Percentiles rank a stretch among this genome's conserved stretches.
phyloP scores from a whole-genome alignment of 2,888 invertebrate genomes.

The Nephrotoma appendiculata region DNA sequence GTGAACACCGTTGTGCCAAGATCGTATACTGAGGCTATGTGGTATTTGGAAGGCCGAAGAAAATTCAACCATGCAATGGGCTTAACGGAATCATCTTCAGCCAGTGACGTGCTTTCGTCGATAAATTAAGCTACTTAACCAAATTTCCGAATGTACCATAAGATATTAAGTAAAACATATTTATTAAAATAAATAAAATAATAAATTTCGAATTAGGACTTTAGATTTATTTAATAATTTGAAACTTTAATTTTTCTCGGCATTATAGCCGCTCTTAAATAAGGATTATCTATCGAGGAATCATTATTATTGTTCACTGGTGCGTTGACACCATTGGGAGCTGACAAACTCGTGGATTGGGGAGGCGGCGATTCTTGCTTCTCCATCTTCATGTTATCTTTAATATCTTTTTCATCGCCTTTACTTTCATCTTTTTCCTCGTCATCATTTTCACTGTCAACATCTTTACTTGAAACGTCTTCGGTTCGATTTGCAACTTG shows the following conservation, averaged over 20 bases:
- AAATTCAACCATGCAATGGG: slow-evolving; percentile 35
- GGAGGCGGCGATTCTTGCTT: slow-evolving; percentile 22
- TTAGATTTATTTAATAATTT: not conserved
- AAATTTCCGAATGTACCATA: not conserved
- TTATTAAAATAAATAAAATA: not conserved
- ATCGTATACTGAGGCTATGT: slow-evolving; percentile 52
- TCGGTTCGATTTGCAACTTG: slow-evolving; percentile 49
- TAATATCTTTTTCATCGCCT: slow-evolving; percentile 25
- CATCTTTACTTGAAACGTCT: slow-evolving; percentile 36
- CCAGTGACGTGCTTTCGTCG: not conserved
- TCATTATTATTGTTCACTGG: slow-evolving; percentile 28
- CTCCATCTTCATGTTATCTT: slow-evolving; percentile 14
- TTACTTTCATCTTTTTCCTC: slow-evolving; percentile 26
- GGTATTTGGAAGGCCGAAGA: slow-evolving; percentile 41
- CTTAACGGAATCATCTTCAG: slow-evolving; percentile 9
- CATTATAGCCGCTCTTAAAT: slow-evolving; percentile 38
- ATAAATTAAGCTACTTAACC: not conserved
- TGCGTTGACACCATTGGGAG: slow-evolving; percentile 4
- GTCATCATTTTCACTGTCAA: slow-evolving; percentile 31
- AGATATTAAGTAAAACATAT: not conserved
- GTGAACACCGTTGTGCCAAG: slow-evolving; percentile 43
- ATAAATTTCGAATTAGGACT: no score
- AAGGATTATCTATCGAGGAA: slow-evolving; percentile 59
- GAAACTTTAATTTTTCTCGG: slow-evolving; percentile 25
- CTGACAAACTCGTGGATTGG: slow-evolving; percentile 15